Base-by-base conservation (phyloP, 2,113 vertebrate genomes). In the Nesogale talazaci region DNA sequence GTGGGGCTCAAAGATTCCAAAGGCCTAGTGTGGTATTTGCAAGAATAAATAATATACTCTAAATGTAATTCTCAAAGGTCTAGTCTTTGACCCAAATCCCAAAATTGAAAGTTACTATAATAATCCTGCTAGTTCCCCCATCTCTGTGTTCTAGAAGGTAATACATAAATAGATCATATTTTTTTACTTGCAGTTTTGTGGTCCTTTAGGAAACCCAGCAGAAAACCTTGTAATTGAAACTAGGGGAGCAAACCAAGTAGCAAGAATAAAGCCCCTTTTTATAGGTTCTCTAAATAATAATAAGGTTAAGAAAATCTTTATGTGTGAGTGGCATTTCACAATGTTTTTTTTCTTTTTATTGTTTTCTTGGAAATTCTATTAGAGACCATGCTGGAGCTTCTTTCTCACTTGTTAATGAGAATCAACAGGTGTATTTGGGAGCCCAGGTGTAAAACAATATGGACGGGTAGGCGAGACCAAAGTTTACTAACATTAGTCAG, bases 11-110 rank as follows among this genome's bases (percentile, higher is more conserved):
- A 67, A 75, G 1, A 17, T 93, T 96, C 7, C 2, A 36, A 94
- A 94, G 92, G 74, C 1, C 88, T 97, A 96, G 97, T 75, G 79
- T 74, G 91, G 75, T 31, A 95, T 29, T 75, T 38, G 52, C 7
- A 89, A 92, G 90, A 83, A 91, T 94, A 88, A 94, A 94, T 46
- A 93, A 40, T 17, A 38, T 86, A 52, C 46, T 72, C 83, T 76
- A 89, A 94, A 95, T 86, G 77, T 34, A 42, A 4, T 92, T 81
- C 78, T 95, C 46, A 36, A 93, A 92, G 65, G 90, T 87, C 61
- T 84, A 91, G 67, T 10, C 81, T 74, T 82, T 63, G 78, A 72
- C 69, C 56, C 72, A 63, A 82, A 89, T 80, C 67, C 70, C 57
- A 56, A 11, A n/a, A 82, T 3, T 77, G 74, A 89, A 84, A 34